Conservation (phyloP, 2,797 vertebrate genomes). For the Lepilemur ruficaudatus region DNA sequence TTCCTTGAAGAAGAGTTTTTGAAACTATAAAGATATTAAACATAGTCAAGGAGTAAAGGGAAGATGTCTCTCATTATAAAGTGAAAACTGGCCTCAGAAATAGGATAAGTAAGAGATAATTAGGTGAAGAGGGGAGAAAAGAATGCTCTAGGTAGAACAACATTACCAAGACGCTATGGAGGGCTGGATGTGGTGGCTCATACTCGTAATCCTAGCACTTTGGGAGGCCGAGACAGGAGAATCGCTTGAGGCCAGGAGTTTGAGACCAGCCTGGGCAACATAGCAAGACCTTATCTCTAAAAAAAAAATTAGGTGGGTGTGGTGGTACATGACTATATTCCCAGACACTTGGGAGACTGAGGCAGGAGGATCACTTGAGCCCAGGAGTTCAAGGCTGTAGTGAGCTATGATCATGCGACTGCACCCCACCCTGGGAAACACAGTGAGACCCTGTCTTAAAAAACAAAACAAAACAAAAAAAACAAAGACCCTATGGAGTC, state of each 20-base stretch:
- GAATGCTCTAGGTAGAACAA: neutral
- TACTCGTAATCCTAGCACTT: neutral
- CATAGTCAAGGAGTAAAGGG: neutral
- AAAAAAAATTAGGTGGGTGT: too few species aligned
- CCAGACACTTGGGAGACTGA: neutral
- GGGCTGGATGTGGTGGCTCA: neutral
- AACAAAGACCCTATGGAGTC: neutral
- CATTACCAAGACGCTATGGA: neutral
- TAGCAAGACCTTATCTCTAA: too few species aligned
- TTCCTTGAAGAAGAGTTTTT: neutral
- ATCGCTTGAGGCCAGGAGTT: too few species aligned
- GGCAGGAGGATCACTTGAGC: too few species aligned
- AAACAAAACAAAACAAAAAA: neutral
- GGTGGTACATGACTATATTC: too few species aligned
- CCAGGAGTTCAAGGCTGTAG: too few species aligned
- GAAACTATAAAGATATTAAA: neutral
- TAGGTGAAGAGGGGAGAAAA: too few species aligned
- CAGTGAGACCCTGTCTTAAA: neutral
- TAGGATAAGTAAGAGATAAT: too few species aligned
- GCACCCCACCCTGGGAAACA: neutral
- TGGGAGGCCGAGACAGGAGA: too few species aligned
- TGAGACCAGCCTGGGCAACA: too few species aligned
- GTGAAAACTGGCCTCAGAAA: neutral
- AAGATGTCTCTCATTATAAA: neutral
- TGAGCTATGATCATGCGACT: too few species aligned